Evolutionary conservation across 2,888 invertebrate species (phyloP), one percentile per base, ranked within the genome.

Genomic region (Heliconius sara): DNA sequence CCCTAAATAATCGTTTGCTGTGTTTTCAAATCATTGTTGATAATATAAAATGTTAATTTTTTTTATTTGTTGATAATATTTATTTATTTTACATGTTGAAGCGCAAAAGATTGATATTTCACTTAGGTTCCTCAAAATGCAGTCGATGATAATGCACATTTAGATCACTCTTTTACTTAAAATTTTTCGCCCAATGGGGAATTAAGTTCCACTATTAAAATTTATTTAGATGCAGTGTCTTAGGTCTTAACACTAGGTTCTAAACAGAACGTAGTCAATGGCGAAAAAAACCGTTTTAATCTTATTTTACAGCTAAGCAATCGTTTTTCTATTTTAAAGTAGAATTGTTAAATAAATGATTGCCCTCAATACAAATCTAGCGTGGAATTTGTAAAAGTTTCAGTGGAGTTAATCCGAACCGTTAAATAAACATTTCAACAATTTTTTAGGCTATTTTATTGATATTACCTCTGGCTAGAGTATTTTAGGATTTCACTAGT

Each of bases 361-460:
- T 79, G 82, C 27, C 76, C 81, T 73, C 79, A 79, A 82, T 81
- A 78, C 78, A 78, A 81, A 81, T 79, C 81, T 72, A 79, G 81
- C 78, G 68, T 79, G 79, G 81, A 81, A 78, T 81, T 73, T 65
- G 79, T 78, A 78, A 81, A 78, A 82, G 82, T 78, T 80, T 76
- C 66, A 72, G 67, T 65, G 65, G 72, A 75, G 72, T 72, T 81
- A 81, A 81, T 81, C 78, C 80, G 66, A 52, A 76, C 76, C 79
- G 81, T 82, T 82, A 82, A 79, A 79, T 81, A 82, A 81, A 82
- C 81, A 79, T 79, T 82, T 79, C 70, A 75, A 81, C 76, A 70
- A 79, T 78, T 77, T 81, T 81, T 81, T 81, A 74, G 63, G 25
- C 63, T 76, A 80, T 78, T 78, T 81, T 81, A 81, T 80, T 80